Conservation (phyloP, 1,140 invertebrate species). For the Anadara kagoshimensis region DNA sequence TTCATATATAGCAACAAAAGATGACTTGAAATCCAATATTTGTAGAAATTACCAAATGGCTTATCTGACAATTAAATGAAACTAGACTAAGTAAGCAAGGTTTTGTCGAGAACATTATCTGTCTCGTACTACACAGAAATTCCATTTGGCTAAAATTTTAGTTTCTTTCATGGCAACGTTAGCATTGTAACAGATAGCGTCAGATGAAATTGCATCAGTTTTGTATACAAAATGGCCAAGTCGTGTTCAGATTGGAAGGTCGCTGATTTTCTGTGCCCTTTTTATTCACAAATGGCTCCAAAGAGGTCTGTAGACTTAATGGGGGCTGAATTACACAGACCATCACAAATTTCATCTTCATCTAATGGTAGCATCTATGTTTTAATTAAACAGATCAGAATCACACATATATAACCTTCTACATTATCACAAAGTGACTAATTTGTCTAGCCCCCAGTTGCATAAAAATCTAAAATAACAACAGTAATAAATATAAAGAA, state of each 20-base stretch:
- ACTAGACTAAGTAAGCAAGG: conserved; percentile 26
- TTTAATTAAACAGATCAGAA: too few relatives aligned
- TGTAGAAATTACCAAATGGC: conserved; percentile 29
- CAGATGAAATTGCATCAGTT: conserved; percentile 8
- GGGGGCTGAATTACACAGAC: too few relatives aligned
- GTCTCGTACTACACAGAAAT: conserved; percentile 30
- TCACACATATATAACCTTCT: too few relatives aligned
- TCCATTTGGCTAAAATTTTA: conserved; percentile 33
- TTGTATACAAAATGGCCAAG: neutral
- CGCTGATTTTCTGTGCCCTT: neutral
- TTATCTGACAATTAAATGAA: conserved; percentile 33
- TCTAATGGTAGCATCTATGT: too few relatives aligned
- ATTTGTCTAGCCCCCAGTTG: too few relatives aligned
- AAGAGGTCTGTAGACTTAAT: too few relatives aligned
- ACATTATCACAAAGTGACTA: too few relatives aligned
- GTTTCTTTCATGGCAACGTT: neutral
- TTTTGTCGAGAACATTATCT: conserved; percentile 28
- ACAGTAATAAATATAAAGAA: too few relatives aligned
- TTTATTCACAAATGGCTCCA: too few relatives aligned
- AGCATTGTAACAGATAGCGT: conserved; percentile 1
- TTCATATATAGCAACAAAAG: conserved; percentile 15
- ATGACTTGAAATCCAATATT: conserved; percentile 32
- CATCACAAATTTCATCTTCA: too few relatives aligned
- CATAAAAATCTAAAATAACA: too few relatives aligned
- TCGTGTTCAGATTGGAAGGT: neutral